Conservation (phyloP, 1,140 invertebrate species). For the Ceratoteleas bidentatus region DNA sequence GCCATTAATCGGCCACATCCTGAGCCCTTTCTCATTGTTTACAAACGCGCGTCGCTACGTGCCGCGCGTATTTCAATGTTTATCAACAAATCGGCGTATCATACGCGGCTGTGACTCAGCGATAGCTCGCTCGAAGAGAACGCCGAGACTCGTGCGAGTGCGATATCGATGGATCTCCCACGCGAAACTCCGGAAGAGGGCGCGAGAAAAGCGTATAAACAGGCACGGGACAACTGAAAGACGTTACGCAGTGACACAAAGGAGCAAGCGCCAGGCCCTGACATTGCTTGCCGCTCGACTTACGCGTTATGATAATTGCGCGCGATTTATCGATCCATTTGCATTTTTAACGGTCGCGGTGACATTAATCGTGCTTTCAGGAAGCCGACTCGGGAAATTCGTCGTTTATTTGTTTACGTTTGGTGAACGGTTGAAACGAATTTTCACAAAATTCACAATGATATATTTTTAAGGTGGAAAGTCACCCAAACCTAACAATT, state of each 20-base stretch:
- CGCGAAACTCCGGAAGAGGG: conserved; percentile 44
- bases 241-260: conserved; percentile 15
- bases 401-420: too few species aligned
- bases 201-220: conserved; percentile 19
- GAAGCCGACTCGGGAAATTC: not conserved
- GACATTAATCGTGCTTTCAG: conserved; percentile 11
- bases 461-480: too few species aligned
- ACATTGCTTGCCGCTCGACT: conserved; percentile 10
- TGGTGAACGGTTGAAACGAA: too few species aligned
- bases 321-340: conserved; percentile 28
- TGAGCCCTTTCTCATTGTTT: conserved; percentile 55
- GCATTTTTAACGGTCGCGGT: conserved; percentile 13
- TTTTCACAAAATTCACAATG: too few species aligned
- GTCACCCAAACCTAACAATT: too few species aligned
- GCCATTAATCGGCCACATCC: conserved; percentile 44
- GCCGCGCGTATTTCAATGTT: conserved; percentile 44
- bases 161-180: conserved; percentile 54
- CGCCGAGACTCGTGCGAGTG: conserved; percentile 59
- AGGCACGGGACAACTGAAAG: conserved; percentile 46
- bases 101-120: conserved; percentile 41
- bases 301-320: conserved; percentile 31
- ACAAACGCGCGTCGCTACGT: conserved; percentile 51
- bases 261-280: conserved; percentile 8
- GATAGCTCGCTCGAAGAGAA: conserved; percentile 16
- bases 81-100: conserved; percentile 59